Percentiles rank a stretch among this genome's conserved stretches.
Conservation (phyloP, 2,797 vertebrate genomes). For the Falco columbarius region DNA sequence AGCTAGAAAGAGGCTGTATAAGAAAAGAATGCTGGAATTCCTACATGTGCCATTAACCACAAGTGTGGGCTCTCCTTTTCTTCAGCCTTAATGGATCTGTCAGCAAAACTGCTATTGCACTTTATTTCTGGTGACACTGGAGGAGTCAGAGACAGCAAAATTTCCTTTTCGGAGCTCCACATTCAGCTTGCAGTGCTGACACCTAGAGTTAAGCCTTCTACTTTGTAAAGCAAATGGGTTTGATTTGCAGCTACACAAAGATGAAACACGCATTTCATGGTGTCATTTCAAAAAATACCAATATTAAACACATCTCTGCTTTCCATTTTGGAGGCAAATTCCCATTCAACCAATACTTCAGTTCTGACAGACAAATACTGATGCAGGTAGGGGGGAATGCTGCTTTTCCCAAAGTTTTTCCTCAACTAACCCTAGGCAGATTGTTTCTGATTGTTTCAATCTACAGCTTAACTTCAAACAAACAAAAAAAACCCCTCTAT, state of each 20-base stretch:
- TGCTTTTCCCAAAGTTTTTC: neutral
- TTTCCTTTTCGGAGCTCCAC: slow-evolving; percentile 23
- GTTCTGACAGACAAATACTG: neutral
- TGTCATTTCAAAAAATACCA: neutral
- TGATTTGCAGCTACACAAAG: neutral
- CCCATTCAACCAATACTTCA: neutral
- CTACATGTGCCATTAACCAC: neutral
- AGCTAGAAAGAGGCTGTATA: neutral
- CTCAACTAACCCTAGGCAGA: neutral
- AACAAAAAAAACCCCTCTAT: neutral
- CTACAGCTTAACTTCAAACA: neutral
- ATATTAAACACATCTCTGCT: neutral
- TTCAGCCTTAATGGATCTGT: neutral
- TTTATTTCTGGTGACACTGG: slow-evolving; percentile 19
- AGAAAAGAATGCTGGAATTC: neutral
- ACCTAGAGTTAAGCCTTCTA: slow-evolving; percentile 59
- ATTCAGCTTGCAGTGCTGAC: slow-evolving; percentile 65
- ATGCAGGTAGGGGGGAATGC: neutral
- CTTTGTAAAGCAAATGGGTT: slow-evolving; percentile 10
- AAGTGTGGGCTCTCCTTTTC: neutral
- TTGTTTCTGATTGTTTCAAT: neutral
- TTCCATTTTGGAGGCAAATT: neutral
- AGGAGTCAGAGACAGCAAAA: slow-evolving; percentile 19
- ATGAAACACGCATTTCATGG: neutral
- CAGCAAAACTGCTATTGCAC: neutral